Evolutionary conservation across 2,888 invertebrate species (phyloP), one percentile per base, ranked within the genome.

Genomic region (Invenusta paracnida): DNA sequence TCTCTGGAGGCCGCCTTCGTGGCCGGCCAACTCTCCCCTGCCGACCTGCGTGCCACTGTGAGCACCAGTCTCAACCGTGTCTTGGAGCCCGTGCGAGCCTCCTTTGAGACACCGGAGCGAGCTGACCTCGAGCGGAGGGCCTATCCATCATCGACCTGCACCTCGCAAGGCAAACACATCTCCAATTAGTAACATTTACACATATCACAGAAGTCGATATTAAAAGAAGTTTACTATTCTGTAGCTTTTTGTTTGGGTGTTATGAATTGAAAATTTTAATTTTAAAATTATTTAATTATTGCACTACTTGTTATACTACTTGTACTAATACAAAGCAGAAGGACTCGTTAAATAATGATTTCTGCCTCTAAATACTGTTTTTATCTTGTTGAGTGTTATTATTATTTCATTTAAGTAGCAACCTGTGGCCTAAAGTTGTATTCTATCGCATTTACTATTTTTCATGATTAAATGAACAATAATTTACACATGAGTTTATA

Each of bases 11-110:
- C 84, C n/a, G 86, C 28, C 67, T 86, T 87, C 81, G 25, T 83
- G 2, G 23, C 67, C 2, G 82, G 86, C 11, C 29, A 29, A 0
- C 28, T 86, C 28, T 17, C 31, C 29, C 28, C 66, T 17, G 48
- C 82, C 0, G 30, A 81, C 23, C 31, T 86, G 81, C 87, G 79
- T 11, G 0, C 25, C 23, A 23, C 23, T 13, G 82, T 86, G 17
- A 96, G 96, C 91, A 91, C 92, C 87, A 95, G 95, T 89, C 94
- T 99, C 27, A 98, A 98, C 92, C 93, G 93, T 90, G 93, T 98
- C 67, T 92, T 98, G 88, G 95, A 95, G 86, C 97, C 98, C 23
- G 95, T 99, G 89, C 94, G 97, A 88, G 94, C 95, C 91, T 93
- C 94, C 89, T 97, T 98, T 90, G 94, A 95, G 89, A 93, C 94